Base-by-base conservation (phyloP, 2,888 invertebrate genomes). In the Archaeoteleia sp. region DNA sequence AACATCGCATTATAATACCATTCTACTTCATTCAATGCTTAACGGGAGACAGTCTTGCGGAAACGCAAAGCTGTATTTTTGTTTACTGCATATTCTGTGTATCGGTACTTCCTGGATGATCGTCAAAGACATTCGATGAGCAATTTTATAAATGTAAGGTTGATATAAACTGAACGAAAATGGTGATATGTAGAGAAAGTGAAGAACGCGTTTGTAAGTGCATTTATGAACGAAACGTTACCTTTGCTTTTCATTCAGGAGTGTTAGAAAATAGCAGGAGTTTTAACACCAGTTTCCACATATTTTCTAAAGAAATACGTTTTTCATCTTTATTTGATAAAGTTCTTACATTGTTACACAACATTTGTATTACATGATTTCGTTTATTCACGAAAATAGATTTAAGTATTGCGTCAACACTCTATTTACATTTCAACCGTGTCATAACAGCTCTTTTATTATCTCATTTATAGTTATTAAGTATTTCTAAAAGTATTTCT, bases 351-450 rank as follows among this genome's bases (percentile, higher is more conserved):
- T 48, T 46, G 53, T 63, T 43, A 58, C 5, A 20, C 49, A 63
- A 60, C 68, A 63, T 55, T 49, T 37, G 30, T 43, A 48, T 55
- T 49, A 65, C 60, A 65, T 42, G 15, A 46, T 61, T 45, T 42
- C 53, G 48, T 66, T 68, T 62, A 58, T 58, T 66, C 51, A 57
- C 70, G 66, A 62, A 66, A 62, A 65, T 70, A 61, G 57, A 66
- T 43, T 66, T 32, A 54, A 68, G 42, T 37, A 66, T 58, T 62
- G 66, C 60, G 51, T 57, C 62, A 70, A 70, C 70, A 66, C 70
- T 69, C 65, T 69, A 69, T 66, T 62, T 62, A 70, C 70, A 70
- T 62, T 70, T 70, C 66, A 70, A 70, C 70, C 70, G 70, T 69
- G 54, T 70, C 66, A 66, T 70, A 66, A 70, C 69, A 66, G 65